phyloP scores from a whole-genome alignment of 2,888 invertebrate genomes.

The Pteria penguin region DNA sequence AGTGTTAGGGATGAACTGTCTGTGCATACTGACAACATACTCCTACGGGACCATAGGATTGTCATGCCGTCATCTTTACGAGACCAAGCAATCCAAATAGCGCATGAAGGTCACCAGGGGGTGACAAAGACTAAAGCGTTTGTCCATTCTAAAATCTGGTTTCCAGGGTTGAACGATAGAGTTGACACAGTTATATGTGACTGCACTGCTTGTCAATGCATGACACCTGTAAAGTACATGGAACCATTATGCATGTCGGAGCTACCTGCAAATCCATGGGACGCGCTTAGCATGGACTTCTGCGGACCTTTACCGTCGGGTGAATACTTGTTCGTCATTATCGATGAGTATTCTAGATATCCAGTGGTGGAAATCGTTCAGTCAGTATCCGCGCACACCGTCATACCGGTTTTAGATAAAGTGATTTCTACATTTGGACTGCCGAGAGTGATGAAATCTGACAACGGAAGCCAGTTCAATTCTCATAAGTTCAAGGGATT shows the following conservation, averaged over 20 bases:
- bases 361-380: constrained; percentile 35
- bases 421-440: constrained; percentile 32
- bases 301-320: constrained; percentile 14
- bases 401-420: constrained; percentile 35
- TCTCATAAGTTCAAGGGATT: constrained; percentile 23
- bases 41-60: constrained; percentile 33
- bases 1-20: constrained; percentile 41
- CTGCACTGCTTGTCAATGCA: constrained; percentile 36
- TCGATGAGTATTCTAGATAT: constrained; percentile 18
- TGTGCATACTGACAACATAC: constrained; percentile 32
- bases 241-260: constrained; percentile 52
- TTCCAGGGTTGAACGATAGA: constrained; percentile 24
- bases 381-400: constrained; percentile 32
- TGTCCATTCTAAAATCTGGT: constrained; percentile 49
- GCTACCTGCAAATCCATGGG: constrained; percentile 29
- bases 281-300: constrained; percentile 33
- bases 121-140: constrained; percentile 50
- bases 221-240: constrained; percentile 1
- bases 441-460: constrained; percentile 38
- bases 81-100: constrained; percentile 44
- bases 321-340: constrained; percentile 21
- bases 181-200: constrained; percentile 24
- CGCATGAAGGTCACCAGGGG: constrained; percentile 61
- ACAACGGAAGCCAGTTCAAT: constrained; percentile 45
- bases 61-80: constrained; percentile 41